Base-by-base conservation (phyloP, 2,797 vertebrate species). In the Pelobates cultripes region DNA sequence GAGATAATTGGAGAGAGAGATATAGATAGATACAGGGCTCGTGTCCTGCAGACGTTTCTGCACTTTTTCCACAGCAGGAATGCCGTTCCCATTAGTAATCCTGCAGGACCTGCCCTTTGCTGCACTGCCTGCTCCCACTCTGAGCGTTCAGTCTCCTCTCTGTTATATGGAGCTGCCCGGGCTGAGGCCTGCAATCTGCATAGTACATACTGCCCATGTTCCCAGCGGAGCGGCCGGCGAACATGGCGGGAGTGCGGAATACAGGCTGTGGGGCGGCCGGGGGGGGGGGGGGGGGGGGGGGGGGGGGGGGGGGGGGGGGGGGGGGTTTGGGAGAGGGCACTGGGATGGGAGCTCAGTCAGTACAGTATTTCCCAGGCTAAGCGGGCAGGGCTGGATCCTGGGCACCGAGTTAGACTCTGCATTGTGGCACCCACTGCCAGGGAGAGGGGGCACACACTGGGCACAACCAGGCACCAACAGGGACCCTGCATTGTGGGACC, bases 161-260 rank as follows among this genome's bases (percentile, higher is more conserved):
- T 60, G 89, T 93, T 96, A 95, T 96, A 96, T 96, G 90, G 93
- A 86, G 90, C 86, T 86, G 86, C 91, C 85, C 84, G 77, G 90
- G 86, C 77, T 86, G 64, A 80, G 64, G 92, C 96, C 96, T 96
- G 94, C 94, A 96, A 92, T 90, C 88, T 95, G 96, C 92, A 97
- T 96, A 88, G 79, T 44, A 70, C 86, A 91, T 91, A 90, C 93
- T 90, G 91, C 95, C 95, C 96, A 95, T 96, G 96, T 97, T 97
- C 95, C 96, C 93, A 89, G 89, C 87, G 91, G 91, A 85, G 74
- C 92, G 94, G 94, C 89, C 92, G 89, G 92, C 89, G 95, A 96
- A 97, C 96, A 97, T 96, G 94, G 87, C 86, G 93, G 84, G 60
- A 87, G 91, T 94, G 91, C 85, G 66, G 87, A 92, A 97, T 90